Conservation (phyloP, 37 sponge, comb jelly and placozoan species). For the Eunapius fragilis region DNA sequence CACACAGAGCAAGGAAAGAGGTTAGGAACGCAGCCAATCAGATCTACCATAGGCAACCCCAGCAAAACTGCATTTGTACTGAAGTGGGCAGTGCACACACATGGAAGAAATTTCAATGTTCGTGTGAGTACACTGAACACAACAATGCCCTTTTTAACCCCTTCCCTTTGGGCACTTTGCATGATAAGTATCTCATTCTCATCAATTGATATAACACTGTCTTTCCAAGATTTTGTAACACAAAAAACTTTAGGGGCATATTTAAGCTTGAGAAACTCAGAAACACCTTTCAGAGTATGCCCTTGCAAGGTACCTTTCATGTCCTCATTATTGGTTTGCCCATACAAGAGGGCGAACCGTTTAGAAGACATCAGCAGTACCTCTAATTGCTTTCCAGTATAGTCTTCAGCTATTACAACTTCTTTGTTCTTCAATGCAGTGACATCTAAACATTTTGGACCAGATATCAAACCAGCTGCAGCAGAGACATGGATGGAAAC, state of each 20-base stretch:
- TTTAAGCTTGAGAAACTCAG: not conserved
- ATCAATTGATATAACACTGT: not conserved
- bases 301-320: not conserved
- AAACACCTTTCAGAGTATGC: not conserved
- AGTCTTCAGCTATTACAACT: not conserved
- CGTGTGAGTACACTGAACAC: not conserved
- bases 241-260: not conserved
- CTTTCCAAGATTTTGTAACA: not conserved
- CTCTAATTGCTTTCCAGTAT: not conserved
- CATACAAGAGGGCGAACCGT: not conserved
- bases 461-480: not conserved
- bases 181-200: not conserved
- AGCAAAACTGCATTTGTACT: not conserved
- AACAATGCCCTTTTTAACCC: not conserved
- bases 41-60: not conserved
- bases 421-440: not conserved
- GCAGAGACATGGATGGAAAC: not conserved
- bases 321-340: not conserved
- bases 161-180: not conserved
- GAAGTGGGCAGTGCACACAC: not conserved
- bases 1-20: not conserved
- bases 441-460: not conserved
- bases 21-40: not conserved
- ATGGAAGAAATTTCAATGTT: not conserved
- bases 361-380: not conserved